Base-by-base conservation (phyloP, 2,888 invertebrate genomes). In the Calameuta idolon region DNA sequence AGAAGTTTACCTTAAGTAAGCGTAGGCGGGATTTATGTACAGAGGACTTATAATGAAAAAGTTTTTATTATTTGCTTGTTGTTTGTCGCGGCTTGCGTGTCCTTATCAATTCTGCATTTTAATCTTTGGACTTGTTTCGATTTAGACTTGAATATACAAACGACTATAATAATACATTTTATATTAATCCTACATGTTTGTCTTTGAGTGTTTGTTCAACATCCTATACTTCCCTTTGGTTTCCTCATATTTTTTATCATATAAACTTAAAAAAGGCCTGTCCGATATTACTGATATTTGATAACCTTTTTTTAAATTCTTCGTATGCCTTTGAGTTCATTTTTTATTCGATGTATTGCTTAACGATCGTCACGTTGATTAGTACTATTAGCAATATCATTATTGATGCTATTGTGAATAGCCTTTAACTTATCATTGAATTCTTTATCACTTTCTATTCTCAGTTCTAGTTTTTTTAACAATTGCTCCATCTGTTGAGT, bases 151-250 rank as follows among this genome's bases (percentile, higher is more conserved):
- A 87, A 88, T 87, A 89, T 83, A 85, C 81, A 84, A 87, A 90
- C 85, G 84, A 88, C 84, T 89, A 90, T 87, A 87, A 89, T 87
- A 90, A 91, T 91, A 91, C 87, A 91, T 91, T 91, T 91, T 90
- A 89, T 91, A 90, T 90, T 90, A 90, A 90, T 90, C 89, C 87
- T 88, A 86, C 77, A 80, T 81, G 81, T 84, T 79, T 81, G 80
- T 82, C 79, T 84, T 30, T 82, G 76, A 80, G 78, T 86, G 81
- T 83, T 79, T 81, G 80, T 85, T 83, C 81, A 83, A 75, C 12
- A 75, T 31, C 30, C 69, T 69, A 12, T 30, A 37, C 11, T 69
- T 74, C 34, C 40, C 23, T 74, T 79, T 35, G 73, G 74, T 55
- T n/a, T 34, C 55, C 35, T 31, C 0, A 9, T 75, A 34, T 76